These are phyloP conservation scores for Orchesella cincta DNA, from an alignment of 1,140 invertebrate genomes.

Conservation along the genomic window DNA sequence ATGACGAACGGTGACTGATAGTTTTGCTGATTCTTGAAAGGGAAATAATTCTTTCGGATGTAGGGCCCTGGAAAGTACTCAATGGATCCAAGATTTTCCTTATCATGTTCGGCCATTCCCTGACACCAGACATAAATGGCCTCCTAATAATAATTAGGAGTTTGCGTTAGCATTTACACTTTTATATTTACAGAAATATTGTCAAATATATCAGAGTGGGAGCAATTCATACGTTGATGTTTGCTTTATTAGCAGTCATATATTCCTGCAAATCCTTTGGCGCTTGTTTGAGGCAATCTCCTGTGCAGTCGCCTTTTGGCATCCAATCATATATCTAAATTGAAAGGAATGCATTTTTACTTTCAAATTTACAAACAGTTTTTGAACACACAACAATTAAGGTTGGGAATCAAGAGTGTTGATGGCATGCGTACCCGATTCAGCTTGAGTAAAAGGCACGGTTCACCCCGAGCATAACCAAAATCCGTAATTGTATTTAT, in stretches of 20 bases:
- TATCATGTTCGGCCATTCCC: background rate
- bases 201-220: too few relatives aligned
- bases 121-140: too few relatives aligned
- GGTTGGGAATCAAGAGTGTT: background rate
- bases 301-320: background rate
- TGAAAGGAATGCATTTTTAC: background rate
- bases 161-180: too few relatives aligned
- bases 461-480: background rate
- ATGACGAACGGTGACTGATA: constrained; percentile 1
- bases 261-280: background rate
- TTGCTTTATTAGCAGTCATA: background rate
- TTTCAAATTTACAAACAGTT: background rate
- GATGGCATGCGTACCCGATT: background rate
- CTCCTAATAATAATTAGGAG: too few relatives aligned
- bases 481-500: too few relatives aligned
- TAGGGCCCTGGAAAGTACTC: background rate
- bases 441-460: background rate
- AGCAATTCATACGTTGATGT: too few relatives aligned
- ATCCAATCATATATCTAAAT: background rate
- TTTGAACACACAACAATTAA: background rate
- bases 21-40: background rate
- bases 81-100: constrained; percentile 13
- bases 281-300: background rate
- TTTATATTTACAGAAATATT: too few relatives aligned
- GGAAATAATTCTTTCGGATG: background rate